Base-by-base conservation (phyloP, 2,888 invertebrate species). In the Clanis bilineata region DNA sequence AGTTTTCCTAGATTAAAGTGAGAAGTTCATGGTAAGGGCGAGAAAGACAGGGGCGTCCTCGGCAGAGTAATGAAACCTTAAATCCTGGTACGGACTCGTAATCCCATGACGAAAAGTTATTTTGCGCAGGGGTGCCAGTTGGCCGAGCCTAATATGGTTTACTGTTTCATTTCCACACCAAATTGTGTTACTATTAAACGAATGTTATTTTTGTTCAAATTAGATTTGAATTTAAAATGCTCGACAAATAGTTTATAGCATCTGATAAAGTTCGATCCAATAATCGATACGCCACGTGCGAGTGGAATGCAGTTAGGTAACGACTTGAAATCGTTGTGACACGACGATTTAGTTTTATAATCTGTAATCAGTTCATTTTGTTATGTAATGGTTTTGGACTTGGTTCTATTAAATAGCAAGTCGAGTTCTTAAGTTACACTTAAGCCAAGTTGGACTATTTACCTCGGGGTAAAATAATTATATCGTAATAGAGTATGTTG, bases 51-150 rank as follows among this genome's bases (percentile, higher is more conserved):
- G 71, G 74, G 79, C 41, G 76, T 73, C 77, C 71, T 68, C 73
- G 69, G 71, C 82, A 77, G 79, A 88, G 88, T 90, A 92, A 90
- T 91, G 91, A 92, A 91, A 92, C 91, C 92, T 90, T 90, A 92
- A 92, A 92, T 91, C 92, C 91, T 90, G 86, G 90, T 89, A 83
- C 86, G 84, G 80, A 87, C 83, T 91, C 88, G 85, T 91, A 92
- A 92, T 92, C 92, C 91, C 88, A 82, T 83, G 87, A 84, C 88
- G 88, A 88, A 85, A 85, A 83, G 85, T 83, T 80, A 82, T 74
- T 74, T 71, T 62, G 80, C 71, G 69, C 79, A 81, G 89, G 88
- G 85, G 88, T 85, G 88, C 78, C 89, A 92, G 87, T 92, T 87
- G 88, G 90, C 87, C 85, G 85, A 69, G 81, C 76, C 88, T 91